Conservation (phyloP, 2,888 invertebrate genomes). For the Polyploca ridens region DNA sequence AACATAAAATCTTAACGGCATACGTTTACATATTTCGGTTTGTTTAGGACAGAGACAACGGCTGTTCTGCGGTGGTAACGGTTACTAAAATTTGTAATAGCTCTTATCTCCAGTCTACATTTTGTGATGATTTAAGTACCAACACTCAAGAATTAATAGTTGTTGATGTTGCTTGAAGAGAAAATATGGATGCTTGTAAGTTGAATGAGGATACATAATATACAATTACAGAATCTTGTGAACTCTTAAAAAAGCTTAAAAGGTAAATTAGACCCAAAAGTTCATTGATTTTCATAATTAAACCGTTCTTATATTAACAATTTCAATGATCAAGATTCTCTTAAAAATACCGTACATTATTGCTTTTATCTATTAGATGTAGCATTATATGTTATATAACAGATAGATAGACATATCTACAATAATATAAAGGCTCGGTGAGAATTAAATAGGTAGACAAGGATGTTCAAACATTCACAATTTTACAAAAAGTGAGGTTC, state of each 20-base stretch:
- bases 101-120: slow-evolving; percentile 1
- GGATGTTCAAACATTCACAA: too few relatives aligned
- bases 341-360: too few relatives aligned
- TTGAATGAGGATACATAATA: not conserved
- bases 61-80: not conserved
- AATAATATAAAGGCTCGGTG: too few relatives aligned
- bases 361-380: too few relatives aligned
- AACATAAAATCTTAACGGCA: slow-evolving; percentile 7
- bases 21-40: slow-evolving; percentile 9
- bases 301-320: too few relatives aligned
- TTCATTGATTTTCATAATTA: too few relatives aligned
- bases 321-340: too few relatives aligned
- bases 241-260: too few relatives aligned
- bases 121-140: slow-evolving; percentile 1
- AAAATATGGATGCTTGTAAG: not conserved
- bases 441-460: too few relatives aligned
- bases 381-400: not conserved
- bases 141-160: not conserved
- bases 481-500: not conserved
- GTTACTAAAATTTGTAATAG: slow-evolving; percentile 8
- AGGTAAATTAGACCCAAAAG: too few relatives aligned
- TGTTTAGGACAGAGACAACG: slow-evolving; percentile 6
- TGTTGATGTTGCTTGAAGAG: not conserved
- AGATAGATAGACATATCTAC: too few relatives aligned
- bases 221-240: not conserved